Evolutionary conservation across 2,113 vertebrate genomes (phyloP).

Genomic region (Corydoras maculifer): DNA sequence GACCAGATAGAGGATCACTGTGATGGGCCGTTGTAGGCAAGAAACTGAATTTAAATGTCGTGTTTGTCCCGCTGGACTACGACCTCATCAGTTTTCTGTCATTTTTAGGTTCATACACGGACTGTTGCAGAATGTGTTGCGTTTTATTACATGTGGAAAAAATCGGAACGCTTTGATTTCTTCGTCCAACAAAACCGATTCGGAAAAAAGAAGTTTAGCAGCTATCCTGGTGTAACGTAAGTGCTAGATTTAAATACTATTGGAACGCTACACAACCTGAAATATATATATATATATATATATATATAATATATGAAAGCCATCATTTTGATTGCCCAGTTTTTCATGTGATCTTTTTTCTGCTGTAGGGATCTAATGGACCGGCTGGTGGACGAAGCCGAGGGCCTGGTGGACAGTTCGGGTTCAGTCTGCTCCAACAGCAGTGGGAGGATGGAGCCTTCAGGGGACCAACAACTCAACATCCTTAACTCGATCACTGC

Average conservation of each 20-base stretch:
- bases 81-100: too few species aligned
- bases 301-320: too few species aligned
- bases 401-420: slow-evolving; percentile 68
- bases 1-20: too few species aligned
- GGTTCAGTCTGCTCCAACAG: slow-evolving; percentile 67
- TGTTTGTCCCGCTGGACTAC: too few species aligned
- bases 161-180: slow-evolving; percentile 81
- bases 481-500: slow-evolving; percentile 79
- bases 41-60: too few species aligned
- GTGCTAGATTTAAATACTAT: slow-evolving; percentile 39
- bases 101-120: slow-evolving; percentile 70
- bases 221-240: slow-evolving; percentile 85
- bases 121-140: slow-evolving; percentile 84
- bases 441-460: slow-evolving; percentile 60
- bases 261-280: too few species aligned
- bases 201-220: slow-evolving; percentile 82
- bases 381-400: slow-evolving; percentile 80
- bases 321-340: too few species aligned
- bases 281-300: too few species aligned
- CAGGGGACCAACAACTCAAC: slow-evolving; percentile 76
- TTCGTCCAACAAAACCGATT: slow-evolving; percentile 85
- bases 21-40: too few species aligned
- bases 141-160: slow-evolving; percentile 90
- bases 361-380: slow-evolving; percentile 79
- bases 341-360: background rate